phyloP scores from a whole-genome alignment of 2,888 invertebrate species.

The Caenorhabditis becei region DNA sequence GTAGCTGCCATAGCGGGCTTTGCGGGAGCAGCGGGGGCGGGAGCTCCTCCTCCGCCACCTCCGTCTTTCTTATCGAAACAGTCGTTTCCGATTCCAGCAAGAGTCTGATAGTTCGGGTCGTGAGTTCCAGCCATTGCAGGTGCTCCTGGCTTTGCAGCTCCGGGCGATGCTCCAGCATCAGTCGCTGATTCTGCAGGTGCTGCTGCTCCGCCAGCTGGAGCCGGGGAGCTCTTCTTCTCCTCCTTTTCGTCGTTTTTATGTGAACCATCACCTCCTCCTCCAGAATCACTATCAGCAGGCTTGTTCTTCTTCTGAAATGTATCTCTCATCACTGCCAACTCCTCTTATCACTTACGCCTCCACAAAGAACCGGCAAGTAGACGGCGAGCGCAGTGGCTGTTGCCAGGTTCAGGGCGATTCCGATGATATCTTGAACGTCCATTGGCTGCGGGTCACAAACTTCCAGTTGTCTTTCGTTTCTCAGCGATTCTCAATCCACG shows the following conservation, averaged over 20 bases:
- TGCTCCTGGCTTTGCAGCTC: slow-evolving; percentile 19
- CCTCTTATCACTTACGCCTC: slow-evolving; percentile 4
- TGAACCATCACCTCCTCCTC: slow-evolving; percentile 7
- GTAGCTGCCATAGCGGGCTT: slow-evolving; percentile 41
- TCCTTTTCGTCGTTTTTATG: slow-evolving; percentile 2
- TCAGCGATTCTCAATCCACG: slow-evolving; percentile 5
- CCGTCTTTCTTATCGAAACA: slow-evolving; percentile 30
- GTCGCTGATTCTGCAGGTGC: slow-evolving; percentile 13
- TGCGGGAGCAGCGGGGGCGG: slow-evolving; percentile 18
- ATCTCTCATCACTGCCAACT: not conserved
- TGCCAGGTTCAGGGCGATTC: slow-evolving; percentile 45
- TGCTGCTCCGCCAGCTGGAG: slow-evolving; percentile 19
- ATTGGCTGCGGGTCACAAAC: slow-evolving; percentile 26
- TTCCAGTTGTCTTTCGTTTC: slow-evolving; percentile 27
- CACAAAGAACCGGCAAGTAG: slow-evolving; percentile 12
- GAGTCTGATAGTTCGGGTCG: slow-evolving; percentile 55
- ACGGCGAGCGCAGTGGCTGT: slow-evolving; percentile 14
- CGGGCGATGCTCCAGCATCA: slow-evolving; percentile 1
- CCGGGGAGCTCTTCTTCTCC: not conserved
- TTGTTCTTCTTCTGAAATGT: slow-evolving; percentile 11
- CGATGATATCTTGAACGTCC: slow-evolving; percentile 56
- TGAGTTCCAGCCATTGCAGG: slow-evolving; percentile 39
- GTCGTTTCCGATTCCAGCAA: slow-evolving; percentile 34
- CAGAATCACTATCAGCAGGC: slow-evolving; percentile 8
- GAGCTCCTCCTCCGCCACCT: slow-evolving; percentile 4